Base-by-base conservation (phyloP, 2,888 invertebrate genomes). In the Netelia fuscicornis region DNA sequence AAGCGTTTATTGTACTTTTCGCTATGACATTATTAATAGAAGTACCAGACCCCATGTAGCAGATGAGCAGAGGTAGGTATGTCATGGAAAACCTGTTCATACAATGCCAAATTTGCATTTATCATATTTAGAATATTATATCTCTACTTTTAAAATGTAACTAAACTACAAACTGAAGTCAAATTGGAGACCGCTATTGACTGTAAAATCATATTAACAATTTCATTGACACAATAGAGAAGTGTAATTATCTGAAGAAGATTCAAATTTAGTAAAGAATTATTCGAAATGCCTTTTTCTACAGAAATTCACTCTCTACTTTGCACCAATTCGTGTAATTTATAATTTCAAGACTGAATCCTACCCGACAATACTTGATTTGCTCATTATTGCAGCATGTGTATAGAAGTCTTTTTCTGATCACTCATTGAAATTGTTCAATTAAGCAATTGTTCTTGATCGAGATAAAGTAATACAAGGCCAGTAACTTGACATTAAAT, bases 21-120 rank as follows among this genome's bases (percentile, higher is more conserved):
- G 10, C 25, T 23, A 58, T 78, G 44, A 70, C 44, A 70, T 70
- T 70, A 78, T 70, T 78, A 78, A 60, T 78, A 56, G 58, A 44
- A 58, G 58, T 67, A 77, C 42, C 44, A 37, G 23, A 58, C 42
- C 23, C 65, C 42, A 58, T 67, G 56, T 77, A 76, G 52, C 42
- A 17, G 44, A 42, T 20, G 56, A 67, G 52, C 37, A 42, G 20
- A 77, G 42, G 56, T 67, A 67, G 67, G 67, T 44, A 42, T 25
- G 25, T 48, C 17, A 30, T 48, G 48, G 48, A 13, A 48, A 48
- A 13, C 13, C 10, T 13, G 48, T 48, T 48, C 13, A 48, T 48
- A 48, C 13, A 48, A 48, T 48, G 10, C 10, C 48, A 48, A 48
- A 48, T 48, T 13, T 13, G 10, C 13, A 48, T 48, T 13, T 48